Evolutionary conservation across 2,888 invertebrate genomes (phyloP), one percentile per base, ranked within the genome.

Genomic region (Dusona sp.): DNA sequence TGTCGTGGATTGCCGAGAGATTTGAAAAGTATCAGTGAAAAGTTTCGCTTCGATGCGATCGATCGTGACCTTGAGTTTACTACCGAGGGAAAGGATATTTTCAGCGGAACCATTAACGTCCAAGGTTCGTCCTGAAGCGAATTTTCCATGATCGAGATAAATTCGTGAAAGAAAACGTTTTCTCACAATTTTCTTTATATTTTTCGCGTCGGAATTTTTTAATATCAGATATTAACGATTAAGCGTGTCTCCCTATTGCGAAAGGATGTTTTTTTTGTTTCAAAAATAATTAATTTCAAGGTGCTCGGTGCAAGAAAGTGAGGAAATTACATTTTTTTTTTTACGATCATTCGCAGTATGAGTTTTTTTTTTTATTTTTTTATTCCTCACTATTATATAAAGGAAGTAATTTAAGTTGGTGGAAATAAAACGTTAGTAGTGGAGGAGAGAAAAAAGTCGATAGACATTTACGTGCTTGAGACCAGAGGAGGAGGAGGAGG

Each of bases 41-140:
- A 82, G 75, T 82, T 68, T 33, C 57, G 57, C 11, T 48, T 73
- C 19, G 65, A 54, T 22, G 48, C 68, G 45, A 38, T 78, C 25
- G 57, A 48, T 42, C 61, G 61, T 64, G 79, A 70, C 61, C 42
- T 70, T 11, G 83, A 83, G 64, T 29, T 83, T 25, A n/a, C 45
- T 45, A 79, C 73, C 70, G 83, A 85, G 65, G 79, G 79, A 72
- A 64, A 85, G 73, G 78, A 85, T 74, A 68, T 64, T 54, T 79
- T 83, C 70, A 51, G 36, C 33, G 79, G 77, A 25, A 72, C 54
- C 54, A 33, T 85, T 72, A 29, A 25, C 16, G 45, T 11, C 16
- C 68, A 70, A 83, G 83, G 85, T 85, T 85, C 83, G 85, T 70
- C 61, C n/a, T 36, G 38, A 1, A 42, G 11, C 13, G 25, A 19